Evolutionary conservation across 2,113 vertebrate species (phyloP), one percentile per base, ranked within the genome.

Genomic region (Bubo scandiacus): DNA sequence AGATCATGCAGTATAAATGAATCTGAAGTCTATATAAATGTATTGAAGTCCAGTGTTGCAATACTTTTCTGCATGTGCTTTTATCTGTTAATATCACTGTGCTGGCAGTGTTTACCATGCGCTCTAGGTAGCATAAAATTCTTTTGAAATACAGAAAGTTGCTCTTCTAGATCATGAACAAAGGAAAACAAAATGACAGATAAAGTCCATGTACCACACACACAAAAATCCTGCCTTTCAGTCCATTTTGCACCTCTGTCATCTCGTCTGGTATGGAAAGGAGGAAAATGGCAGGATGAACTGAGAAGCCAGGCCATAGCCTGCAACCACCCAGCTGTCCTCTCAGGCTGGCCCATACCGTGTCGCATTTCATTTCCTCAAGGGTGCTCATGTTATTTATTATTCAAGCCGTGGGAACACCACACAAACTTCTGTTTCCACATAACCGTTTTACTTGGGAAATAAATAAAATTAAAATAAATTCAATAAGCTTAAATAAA

Each of bases 391-490:
- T 22, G 19, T 57, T 58, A 42, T 26, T 74, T 58, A 42, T 26
- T 74, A 22, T n/a, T 84, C 1, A 8, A 87, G 89, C 73, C 2
- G 15, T 43, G 55, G 79, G 73, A 84, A 74, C 40, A 65, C 54
- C 58, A 77, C 73, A 58, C 4, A 14, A 67, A 87, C 34, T 89
- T 49, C 62, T 82, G 54, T 57, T 96, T 92, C 83, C 92, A 81
- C 36, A 42, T 40, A 72, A 81, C 45, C 25, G 25, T 80, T 91
- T 87, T 40, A 68, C 58, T 58, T 65, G 27, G 70, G 55, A 77
- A 95, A 92, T 25, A 86, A 93, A 88, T 59, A 85, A 79, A 71
- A 81, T 80, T 51, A 38, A 90, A 80, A 87, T 42, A 23, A 95
- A 95, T 70, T 72, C 9, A 77, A 83, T 88, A 81, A 72, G n/a